Evolutionary conservation across 2,113 vertebrate species (phyloP), one percentile per base, ranked within the genome.

Genomic region (Coptodon rendalli): DNA sequence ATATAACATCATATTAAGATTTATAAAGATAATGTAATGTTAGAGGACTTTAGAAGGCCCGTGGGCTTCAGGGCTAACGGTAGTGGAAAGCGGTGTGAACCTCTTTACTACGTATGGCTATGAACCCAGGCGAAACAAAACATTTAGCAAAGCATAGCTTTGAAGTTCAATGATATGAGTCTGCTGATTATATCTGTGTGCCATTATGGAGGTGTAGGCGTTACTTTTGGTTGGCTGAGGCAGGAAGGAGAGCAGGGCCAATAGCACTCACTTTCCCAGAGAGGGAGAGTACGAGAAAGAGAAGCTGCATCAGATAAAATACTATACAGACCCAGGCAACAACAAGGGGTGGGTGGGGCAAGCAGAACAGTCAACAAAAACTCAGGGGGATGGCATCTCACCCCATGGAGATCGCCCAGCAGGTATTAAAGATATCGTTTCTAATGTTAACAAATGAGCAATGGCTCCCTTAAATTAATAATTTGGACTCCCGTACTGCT

Each of bases 71-170:
- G 83, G 57, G 36, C 80, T 63, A 76, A 66, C 7, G 12, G 73
- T 79, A 57, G 90, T 80, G 79, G 45, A 93, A 92, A 89, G 79
- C 82, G 86, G 66, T 29, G 31, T 59, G 78, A 68, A 84, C 19
- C 91, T 92, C 88, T 94, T 95, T 87, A 90, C 80, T 89, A 85
- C 91, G 87, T 89, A 89, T 92, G 89, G 90, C 91, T 29, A 22
- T 78, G 85, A 91, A 80, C 89, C 43, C 56, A 76, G 19, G 52
- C 82, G 54, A 81, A 82, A 84, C 57, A 85, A 88, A 93, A 84
- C 82, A 54, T 87, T 92, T 89, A 89, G 84, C 53, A 19, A 48
- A 81, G 81, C 34, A n/a, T 19, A 82, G 89, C 91, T 94, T 94
- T 94, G 92, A 91, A 91, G 92, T 90, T 81, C 57, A 63, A 53